These are phyloP conservation scores for Rhinolophus ferrumequinum DNA, from an alignment of 2,113 vertebrate species.

Conservation along the genomic window DNA sequence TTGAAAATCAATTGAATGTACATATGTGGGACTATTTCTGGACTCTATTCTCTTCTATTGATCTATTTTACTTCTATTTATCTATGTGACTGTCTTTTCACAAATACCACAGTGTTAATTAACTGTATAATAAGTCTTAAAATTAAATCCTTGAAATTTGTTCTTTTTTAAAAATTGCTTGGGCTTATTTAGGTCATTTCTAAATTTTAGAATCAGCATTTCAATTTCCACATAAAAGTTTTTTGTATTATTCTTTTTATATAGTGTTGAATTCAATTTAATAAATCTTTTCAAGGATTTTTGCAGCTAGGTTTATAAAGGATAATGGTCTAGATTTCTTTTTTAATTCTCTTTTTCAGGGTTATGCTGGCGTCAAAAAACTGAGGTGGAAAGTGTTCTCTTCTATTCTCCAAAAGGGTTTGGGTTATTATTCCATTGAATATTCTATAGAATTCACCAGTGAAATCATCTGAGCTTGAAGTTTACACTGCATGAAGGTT, in stretches of 20 bases:
- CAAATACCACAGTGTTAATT: not conserved
- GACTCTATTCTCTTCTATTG: not conserved
- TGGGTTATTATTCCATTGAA: not conserved
- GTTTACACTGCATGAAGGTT: not conserved
- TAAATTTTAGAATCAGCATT: constrained; percentile 34
- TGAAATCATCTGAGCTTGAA: not conserved
- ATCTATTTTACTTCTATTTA: not conserved
- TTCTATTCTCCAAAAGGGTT: not conserved
- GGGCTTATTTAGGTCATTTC: not conserved
- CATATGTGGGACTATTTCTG: not conserved
- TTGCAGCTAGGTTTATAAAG: not conserved
- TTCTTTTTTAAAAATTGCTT: not conserved
- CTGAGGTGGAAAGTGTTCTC: not conserved
- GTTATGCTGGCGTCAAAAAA: not conserved
- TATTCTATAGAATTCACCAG: not conserved
- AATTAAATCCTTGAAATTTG: not conserved
- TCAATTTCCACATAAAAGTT: not conserved
- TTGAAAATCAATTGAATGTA: not conserved
- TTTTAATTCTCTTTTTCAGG: not conserved
- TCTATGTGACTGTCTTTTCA: not conserved
- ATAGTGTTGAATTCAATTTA: not conserved
- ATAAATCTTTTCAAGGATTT: not conserved
- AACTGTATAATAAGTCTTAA: not conserved
- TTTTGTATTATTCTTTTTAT: not conserved
- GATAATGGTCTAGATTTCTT: not conserved